Base-by-base conservation (phyloP, 2,888 invertebrate species). In the Eustalomyia histrio region DNA sequence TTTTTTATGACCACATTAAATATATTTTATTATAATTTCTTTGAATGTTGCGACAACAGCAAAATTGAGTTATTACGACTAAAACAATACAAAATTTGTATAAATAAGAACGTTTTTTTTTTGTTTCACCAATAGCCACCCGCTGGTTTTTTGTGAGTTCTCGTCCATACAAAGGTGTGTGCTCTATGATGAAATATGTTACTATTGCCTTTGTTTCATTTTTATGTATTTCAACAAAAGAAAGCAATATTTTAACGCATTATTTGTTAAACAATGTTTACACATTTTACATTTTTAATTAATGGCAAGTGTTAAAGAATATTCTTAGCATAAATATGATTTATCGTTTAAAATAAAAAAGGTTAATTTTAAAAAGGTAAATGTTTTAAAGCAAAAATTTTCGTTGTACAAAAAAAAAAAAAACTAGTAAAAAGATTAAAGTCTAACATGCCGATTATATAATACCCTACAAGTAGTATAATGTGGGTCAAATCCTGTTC, bases 161-260 rank as follows among this genome's bases (percentile, higher is more conserved):
- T 14, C 14, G n/a, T 6, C 6, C 16, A n/a, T n/a, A 47, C 16
- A 47, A n/a, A n/a, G n/a, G 43, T n/a, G 43, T n/a, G n/a, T 47
- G 64, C 10, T 33, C 5, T 21, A 5, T 47, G 33, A 18, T 21
- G 58, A 50, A 33, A 50, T 39, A 16, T 50, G 43, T n/a, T 47
- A 47, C n/a, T n/a, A n/a, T 14, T 47, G n/a, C n/a, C n/a, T 50
- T 39, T 39, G 2, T 21, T 50, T 16, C 4, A 2, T 12, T 50
- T 17, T 17, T 8, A 10, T 35, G 14, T 14, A 33, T 67, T 55
- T 14, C 43, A 47, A 65, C 52, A 65, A 65, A 29, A 21, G 67
- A 67, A 67, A 67, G 35, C 24, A 53, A 67, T 39, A 52, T 75
- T 43, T 75, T 75, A 61, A 68, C 68, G 68, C 75, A 33, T 75